These are phyloP conservation scores for Eutolmus rufibarbis DNA, from an alignment of 2,888 invertebrate species.

Conservation along the genomic window DNA sequence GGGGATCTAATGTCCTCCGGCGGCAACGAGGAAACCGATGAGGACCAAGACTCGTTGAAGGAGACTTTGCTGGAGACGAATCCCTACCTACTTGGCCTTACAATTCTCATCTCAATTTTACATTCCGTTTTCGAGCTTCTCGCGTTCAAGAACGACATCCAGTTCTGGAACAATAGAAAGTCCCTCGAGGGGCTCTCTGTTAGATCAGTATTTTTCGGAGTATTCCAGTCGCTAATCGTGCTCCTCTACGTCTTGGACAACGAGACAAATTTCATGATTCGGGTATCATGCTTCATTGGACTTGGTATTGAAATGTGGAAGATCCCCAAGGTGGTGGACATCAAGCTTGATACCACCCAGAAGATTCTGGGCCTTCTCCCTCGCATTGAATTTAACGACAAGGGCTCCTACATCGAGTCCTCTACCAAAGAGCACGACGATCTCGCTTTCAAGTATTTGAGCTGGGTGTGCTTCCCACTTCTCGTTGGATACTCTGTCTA, in stretches of 20 bases:
- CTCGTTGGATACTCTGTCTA: constrained; percentile 93
- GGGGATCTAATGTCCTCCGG: constrained; percentile 73
- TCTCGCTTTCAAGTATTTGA: constrained; percentile 94
- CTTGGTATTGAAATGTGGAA: constrained; percentile 98
- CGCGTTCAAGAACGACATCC: constrained; percentile 99
- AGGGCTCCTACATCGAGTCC: constrained; percentile 95
- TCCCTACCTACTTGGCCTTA: constrained; percentile 90
- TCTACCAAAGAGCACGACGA: constrained; percentile 93
- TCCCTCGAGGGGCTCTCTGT: constrained; percentile 97
- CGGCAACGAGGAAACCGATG: constrained; percentile 78
- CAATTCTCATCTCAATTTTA: constrained; percentile 89
- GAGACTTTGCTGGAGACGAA: constrained; percentile 96
- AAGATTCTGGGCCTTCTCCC: constrained; percentile 82
- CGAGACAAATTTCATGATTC: constrained; percentile 96
- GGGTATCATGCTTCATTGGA: constrained; percentile 93
- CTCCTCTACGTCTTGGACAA: constrained; percentile 97
- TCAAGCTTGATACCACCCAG: constrained; percentile 77
- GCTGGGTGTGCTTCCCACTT: constrained; percentile 95
- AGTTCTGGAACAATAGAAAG: constrained; percentile 98
- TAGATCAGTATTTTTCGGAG: constrained; percentile 96
- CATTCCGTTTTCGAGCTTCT: constrained; percentile 98
- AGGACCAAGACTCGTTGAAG: constrained; percentile 88
- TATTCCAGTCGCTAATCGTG: constrained; percentile 95
- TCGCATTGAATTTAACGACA: constrained; percentile 82
- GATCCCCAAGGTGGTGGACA: constrained; percentile 94